Evolutionary conservation across 2,797 vertebrate genomes (phyloP), one percentile per base, ranked within the genome.

Genomic region (Mus minutoides): DNA sequence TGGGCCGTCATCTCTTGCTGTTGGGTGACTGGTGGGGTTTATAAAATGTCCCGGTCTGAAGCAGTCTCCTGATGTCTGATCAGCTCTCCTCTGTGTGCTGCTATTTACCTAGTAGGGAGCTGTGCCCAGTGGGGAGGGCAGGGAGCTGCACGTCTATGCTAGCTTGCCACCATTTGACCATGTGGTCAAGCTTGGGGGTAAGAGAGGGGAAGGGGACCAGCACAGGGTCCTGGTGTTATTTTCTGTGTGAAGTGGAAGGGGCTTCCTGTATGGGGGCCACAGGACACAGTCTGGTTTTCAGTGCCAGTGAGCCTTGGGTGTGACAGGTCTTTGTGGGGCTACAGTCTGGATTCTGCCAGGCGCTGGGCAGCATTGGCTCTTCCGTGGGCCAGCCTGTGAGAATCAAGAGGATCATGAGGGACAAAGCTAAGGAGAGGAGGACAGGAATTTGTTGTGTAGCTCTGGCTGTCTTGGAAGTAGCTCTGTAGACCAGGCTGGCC

Each of bases 331-430:
- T 13, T 67, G 60, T 9, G 2, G 43, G 29, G 62, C n/a, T 6
- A 1, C 9, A 29, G 75, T 2, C 58, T 77, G 37, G 9, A 83
- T 29, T 60, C 56, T 40, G 0, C 21, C 13, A 0, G 17, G 56
- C 21, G 22, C 83, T 37, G 13, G 60, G 43, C 7, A 2, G 29
- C 40, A 0, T 1, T 22, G 1, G 6, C 37, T 54, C 31, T 10
- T 54, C 22, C 9, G 0, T 2, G 22, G 62, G 16, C 40, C 1
- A 12, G 46, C 34, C 56, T n/a, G 37, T 24, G 21, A 46, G 34
- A 77, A 16, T 1, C 7, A 1, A 1, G 43, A 21, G 88, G 73
- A 52, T 56, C 64, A 0, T 14, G n/a, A 40, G 87, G 64, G 54
- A 24, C 62, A 37, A 2, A 49, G 58, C 71, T 0, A 1, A 22